A percentile compares a stretch with the other conserved stretches of the same genome.
Conservation (phyloP, 1,140 invertebrate species). For the Microplitis demolitor region DNA sequence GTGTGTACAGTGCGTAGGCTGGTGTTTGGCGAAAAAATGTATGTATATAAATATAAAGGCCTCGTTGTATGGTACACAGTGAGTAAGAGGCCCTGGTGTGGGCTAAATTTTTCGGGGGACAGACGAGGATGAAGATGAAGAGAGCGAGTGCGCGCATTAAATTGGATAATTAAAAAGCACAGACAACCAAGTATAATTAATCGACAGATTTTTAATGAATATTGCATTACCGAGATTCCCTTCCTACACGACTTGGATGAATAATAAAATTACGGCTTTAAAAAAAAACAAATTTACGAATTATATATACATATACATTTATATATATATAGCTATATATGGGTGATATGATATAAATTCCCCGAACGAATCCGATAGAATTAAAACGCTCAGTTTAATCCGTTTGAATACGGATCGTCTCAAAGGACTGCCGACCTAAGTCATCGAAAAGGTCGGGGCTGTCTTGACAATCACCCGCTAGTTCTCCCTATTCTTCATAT, state of each 20-base stretch:
- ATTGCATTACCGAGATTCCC: not conserved
- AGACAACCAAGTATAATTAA: slow-evolving; percentile 1
- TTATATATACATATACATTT: no score
- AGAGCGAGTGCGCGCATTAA: slow-evolving; percentile 1
- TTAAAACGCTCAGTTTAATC: no score
- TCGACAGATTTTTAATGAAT: slow-evolving; percentile 17
- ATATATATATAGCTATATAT: no score
- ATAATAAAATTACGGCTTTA: not conserved
- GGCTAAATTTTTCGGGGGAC: not conserved
- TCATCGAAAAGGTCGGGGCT: no score
- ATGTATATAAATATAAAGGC: not conserved
- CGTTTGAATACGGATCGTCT: no score
- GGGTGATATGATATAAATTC: no score
- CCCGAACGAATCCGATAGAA: no score
- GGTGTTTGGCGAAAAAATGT: not conserved
- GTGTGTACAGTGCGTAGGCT: not conserved
- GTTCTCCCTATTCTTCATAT: no score
- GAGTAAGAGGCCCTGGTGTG: not conserved
- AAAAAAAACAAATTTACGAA: no score
- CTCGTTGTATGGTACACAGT: not conserved
- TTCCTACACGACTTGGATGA: not conserved
- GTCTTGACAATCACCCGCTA: no score
- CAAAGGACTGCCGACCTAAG: no score
- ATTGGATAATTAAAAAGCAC: slow-evolving; percentile 16
- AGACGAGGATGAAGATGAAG: not conserved